phyloP scores from a whole-genome alignment of 2,797 vertebrate species.

The Chromis chromis region DNA sequence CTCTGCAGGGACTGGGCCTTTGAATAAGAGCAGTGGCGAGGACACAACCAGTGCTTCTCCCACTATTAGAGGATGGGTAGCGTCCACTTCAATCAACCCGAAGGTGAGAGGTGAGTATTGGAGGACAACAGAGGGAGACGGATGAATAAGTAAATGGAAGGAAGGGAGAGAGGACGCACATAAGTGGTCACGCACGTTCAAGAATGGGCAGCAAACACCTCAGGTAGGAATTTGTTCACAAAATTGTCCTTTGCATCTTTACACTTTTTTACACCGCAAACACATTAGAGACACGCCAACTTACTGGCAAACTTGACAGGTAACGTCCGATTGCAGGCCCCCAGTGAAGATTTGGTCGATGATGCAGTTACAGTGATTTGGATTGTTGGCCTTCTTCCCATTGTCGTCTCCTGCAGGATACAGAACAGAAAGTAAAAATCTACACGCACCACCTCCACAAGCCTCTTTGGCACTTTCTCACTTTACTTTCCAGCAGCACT shows the following conservation, averaged over 20 bases:
- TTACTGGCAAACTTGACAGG: slow-evolving; percentile 99
- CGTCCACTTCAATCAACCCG: slow-evolving; percentile 37
- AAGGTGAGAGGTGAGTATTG: not conserved
- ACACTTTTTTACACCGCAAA: no score
- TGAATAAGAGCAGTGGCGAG: slow-evolving; percentile 65
- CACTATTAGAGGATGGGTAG: slow-evolving; percentile 28
- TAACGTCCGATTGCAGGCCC: slow-evolving; percentile 95
- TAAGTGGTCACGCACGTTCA: not conserved
- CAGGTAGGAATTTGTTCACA: no score
- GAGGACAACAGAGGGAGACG: slow-evolving; percentile 15
- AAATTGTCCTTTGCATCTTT: no score
- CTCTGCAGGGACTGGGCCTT: slow-evolving; percentile 67
- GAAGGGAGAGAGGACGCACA: not conserved
- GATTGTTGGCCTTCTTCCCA: slow-evolving; percentile 98
- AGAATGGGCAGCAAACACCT: slow-evolving; percentile 21
- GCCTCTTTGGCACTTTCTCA: slow-evolving; percentile 46
- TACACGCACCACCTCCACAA: not conserved
- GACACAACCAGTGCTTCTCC: slow-evolving; percentile 50
- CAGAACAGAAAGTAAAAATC: slow-evolving; percentile 37
- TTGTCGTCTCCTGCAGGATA: slow-evolving; percentile 90
- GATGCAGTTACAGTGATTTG: slow-evolving; percentile 97
- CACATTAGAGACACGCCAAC: slow-evolving; percentile 49
- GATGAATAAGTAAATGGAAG: slow-evolving; percentile 25
- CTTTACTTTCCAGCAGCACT: slow-evolving; percentile 30
- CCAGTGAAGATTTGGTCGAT: slow-evolving; percentile 98